Evolutionary conservation across 2,797 vertebrate species (phyloP).

Genomic region (Fistularia commersonii): DNA sequence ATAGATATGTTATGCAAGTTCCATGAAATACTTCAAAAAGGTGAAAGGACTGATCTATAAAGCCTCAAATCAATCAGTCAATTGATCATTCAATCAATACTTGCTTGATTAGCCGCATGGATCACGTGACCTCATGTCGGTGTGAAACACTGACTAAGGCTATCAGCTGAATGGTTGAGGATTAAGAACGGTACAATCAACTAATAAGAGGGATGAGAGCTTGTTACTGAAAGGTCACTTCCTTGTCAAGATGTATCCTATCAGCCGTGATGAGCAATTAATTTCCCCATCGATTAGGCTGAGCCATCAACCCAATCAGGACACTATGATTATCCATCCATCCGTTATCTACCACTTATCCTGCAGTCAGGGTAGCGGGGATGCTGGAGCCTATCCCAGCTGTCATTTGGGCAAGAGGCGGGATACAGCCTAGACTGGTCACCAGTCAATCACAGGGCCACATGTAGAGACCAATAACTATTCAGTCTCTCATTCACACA

Average conservation of each 20-base stretch:
- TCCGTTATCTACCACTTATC: no score
- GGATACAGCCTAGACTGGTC: no score
- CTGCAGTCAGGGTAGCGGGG: no score
- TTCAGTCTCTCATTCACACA: no score
- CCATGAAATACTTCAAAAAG: conserved; percentile 9
- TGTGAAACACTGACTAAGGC: conserved; percentile 5
- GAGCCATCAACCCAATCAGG: no score
- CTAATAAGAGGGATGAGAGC: background rate
- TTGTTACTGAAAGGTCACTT: conserved; percentile 30
- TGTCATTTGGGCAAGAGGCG: no score
- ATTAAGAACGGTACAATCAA: background rate
- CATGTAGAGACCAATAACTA: no score
- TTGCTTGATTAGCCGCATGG: conserved; percentile 34
- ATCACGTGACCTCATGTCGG: conserved; percentile 17
- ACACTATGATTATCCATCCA: no score
- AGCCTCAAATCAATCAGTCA: conserved; percentile 15
- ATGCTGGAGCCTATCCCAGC: no score
- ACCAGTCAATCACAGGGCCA: no score
- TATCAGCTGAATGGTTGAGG: conserved; percentile 1
- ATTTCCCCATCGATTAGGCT: conserved; percentile 3
- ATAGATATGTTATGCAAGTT: conserved; percentile 31
- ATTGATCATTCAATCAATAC: conserved; percentile 5
- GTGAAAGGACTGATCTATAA: conserved; percentile 27
- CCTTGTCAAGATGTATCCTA: background rate
- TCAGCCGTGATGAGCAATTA: conserved; percentile 11